Evolutionary conservation across 2,113 vertebrate genomes (phyloP).

Genomic region (Maccullochella peelii): DNA sequence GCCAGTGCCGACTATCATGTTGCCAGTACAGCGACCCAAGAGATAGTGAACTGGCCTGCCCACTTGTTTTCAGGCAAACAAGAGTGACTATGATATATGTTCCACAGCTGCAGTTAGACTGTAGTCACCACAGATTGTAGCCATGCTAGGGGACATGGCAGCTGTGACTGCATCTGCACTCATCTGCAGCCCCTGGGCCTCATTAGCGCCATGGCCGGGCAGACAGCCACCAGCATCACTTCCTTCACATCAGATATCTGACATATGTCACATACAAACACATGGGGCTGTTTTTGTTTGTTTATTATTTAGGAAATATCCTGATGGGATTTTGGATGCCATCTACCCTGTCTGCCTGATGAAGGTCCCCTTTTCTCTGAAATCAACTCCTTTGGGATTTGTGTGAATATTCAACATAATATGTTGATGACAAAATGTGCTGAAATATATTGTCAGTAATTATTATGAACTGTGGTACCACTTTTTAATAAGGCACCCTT

Average conservation of each 20-base stretch:
- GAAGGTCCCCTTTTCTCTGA: neutral
- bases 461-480: no score
- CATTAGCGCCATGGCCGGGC: neutral
- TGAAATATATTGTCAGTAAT: neutral
- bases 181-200: neutral
- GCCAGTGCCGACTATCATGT: neutral
- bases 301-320: neutral
- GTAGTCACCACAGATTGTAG: neutral
- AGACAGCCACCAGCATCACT: neutral
- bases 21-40: neutral
- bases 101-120: slow-evolving; percentile 5
- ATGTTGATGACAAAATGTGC: neutral
- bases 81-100: neutral
- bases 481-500: no score
- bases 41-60: neutral
- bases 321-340: neutral
- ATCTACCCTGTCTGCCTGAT: neutral
- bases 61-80: neutral
- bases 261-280: slow-evolving; percentile 1
- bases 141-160: neutral
- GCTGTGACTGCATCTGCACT: slow-evolving; percentile 7
- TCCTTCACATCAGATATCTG: neutral
- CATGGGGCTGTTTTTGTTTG: neutral
- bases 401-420: neutral
- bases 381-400: neutral